Evolutionary conservation across 2,113 vertebrate species (phyloP), one percentile per base, ranked within the genome.

Genomic region (Prionailurus bengalensis): DNA sequence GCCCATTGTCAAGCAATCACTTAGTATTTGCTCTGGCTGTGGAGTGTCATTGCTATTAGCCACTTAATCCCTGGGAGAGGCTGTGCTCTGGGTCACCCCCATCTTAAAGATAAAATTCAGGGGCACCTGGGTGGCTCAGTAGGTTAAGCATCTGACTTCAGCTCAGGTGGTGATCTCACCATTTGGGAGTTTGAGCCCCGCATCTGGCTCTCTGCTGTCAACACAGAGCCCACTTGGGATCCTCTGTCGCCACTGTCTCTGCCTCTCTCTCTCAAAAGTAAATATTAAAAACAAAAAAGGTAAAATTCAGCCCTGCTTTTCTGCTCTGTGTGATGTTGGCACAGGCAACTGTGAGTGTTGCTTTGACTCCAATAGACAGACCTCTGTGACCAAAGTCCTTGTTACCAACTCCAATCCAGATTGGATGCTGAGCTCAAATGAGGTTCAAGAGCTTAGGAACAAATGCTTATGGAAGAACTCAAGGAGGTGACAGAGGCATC

Each of bases 21-120:
- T 93, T 81, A 36, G 79, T 71, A 17, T 95, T 92, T 89, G 92
- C 53, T 65, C 81, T 78, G 96, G 83, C 79, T n/a, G 3, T 53
- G 4, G 94, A 78, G 83, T 91, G 94, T 95, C 97, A 65, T 29
- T 95, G 92, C 76, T 45, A 17, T 81, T 95, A 95, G 87, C 86
- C 84, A 83, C 96, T 95, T 97, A 91, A 86, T 91, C 88, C 90
- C 42, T 6, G 71, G 42, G 61, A 91, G 88, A 92, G 95, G 94
- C 95, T 65, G 1, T 21, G 93, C 89, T 85, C 95, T 68, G 84
- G 68, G 79, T 95, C 95, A 92, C 87, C 90, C 76, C 66, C 55
- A 55, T 80, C 84, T 63, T 73, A 80, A 96, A 98, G 88, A 97
- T 96, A 95, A 98, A 89, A 65, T 7, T 29, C 29, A 27, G 92